These are phyloP conservation scores for Eulimnadia texana DNA, from an alignment of 1,140 invertebrate genomes.

Conservation along the genomic window DNA sequence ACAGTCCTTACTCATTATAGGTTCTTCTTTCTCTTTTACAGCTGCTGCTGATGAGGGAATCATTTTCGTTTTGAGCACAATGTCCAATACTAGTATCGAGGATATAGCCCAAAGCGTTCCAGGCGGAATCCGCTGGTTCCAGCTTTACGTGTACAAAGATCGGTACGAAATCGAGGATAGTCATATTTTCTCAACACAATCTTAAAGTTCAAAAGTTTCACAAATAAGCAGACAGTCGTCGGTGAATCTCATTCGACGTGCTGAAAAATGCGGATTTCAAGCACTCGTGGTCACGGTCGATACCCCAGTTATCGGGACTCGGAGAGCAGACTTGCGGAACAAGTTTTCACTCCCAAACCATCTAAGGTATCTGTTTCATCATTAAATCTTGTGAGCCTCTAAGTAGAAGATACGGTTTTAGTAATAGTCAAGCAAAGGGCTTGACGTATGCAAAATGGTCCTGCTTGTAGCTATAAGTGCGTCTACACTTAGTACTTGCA, in stretches of 20 bases:
- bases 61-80: slow-evolving; percentile 34
- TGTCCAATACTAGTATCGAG: slow-evolving; percentile 36
- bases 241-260: slow-evolving; percentile 52
- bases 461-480: too few relatives aligned
- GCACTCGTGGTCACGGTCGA: slow-evolving; percentile 84
- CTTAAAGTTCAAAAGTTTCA: neutral
- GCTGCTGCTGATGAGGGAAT: slow-evolving; percentile 29
- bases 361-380: neutral
- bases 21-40: slow-evolving; percentile 15
- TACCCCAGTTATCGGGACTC: slow-evolving; percentile 66
- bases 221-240: slow-evolving; percentile 45
- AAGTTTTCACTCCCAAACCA: slow-evolving; percentile 39
- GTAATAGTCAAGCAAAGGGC: neutral
- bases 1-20: too few relatives aligned
- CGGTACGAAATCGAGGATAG: slow-evolving; percentile 18
- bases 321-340: slow-evolving; percentile 65
- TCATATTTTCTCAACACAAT: neutral
- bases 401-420: neutral
- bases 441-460: too few relatives aligned
- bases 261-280: slow-evolving; percentile 66
- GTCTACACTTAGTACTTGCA: too few relatives aligned
- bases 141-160: slow-evolving; percentile 39
- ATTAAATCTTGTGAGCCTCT: neutral
- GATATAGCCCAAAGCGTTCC: slow-evolving; percentile 31
- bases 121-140: slow-evolving; percentile 29